A percentile compares a stretch with the other conserved stretches of the same genome.
Conservation (phyloP, 2,888 invertebrate species). For the Morinoia aosen region DNA sequence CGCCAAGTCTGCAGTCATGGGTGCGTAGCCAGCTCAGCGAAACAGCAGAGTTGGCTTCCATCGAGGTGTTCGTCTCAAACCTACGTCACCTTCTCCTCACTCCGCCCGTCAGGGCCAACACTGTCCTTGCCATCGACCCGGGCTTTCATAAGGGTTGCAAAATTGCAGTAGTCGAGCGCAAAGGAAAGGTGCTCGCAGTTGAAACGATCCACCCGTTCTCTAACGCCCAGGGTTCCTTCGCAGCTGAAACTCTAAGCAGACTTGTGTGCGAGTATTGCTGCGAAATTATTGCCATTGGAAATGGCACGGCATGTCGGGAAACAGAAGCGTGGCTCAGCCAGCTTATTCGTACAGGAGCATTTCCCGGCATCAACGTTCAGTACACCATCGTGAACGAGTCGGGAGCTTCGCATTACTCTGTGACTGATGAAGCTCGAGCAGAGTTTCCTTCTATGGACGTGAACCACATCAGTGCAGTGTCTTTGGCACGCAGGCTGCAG, state of each 20-base stretch:
- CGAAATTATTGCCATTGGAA: constrained; percentile 87
- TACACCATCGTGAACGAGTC: constrained; percentile 90
- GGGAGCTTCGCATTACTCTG: constrained; percentile 93
- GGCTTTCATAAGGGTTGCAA: constrained; percentile 90
- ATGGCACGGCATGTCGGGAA: constrained; percentile 91
- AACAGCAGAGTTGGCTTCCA: constrained; percentile 84
- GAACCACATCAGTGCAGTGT: constrained; percentile 82
- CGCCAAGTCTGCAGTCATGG: constrained; percentile 79
- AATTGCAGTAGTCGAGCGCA: constrained; percentile 83
- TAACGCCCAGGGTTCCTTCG: constrained; percentile 68
- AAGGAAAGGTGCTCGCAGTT: constrained; percentile 80
- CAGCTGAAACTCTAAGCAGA: constrained; percentile 57
- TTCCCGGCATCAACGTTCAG: constrained; percentile 75
- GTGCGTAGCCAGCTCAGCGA: constrained; percentile 82
- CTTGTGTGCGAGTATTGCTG: constrained; percentile 75
- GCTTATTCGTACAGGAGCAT: constrained; percentile 75
- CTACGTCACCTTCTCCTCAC: constrained; percentile 85
- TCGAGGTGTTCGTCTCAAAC: constrained; percentile 88
- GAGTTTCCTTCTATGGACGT: constrained; percentile 89
- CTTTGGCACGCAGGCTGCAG: constrained; percentile 87
- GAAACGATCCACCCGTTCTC: constrained; percentile 79
- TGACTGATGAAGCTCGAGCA: constrained; percentile 84
- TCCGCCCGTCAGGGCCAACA: constrained; percentile 84
- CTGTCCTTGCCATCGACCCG: constrained; percentile 90
- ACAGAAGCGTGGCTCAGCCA: constrained; percentile 83